Evolutionary conservation across 1,140 invertebrate genomes (phyloP).

Genomic region (Andrena cerasifolii): DNA sequence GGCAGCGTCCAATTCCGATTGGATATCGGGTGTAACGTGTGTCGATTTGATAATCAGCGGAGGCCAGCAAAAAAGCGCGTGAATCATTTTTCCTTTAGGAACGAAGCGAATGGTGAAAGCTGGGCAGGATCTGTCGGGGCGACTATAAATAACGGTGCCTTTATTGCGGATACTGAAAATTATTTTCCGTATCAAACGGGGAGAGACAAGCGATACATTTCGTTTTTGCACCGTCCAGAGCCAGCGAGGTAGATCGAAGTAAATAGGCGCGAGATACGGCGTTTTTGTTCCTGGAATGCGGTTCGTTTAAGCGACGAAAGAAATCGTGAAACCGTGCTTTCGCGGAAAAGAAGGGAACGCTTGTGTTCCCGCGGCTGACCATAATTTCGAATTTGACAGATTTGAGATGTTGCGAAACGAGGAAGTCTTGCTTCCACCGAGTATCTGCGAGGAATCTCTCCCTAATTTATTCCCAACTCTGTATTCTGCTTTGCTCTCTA

Average conservation of each 20-base stretch:
- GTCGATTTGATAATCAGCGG: neutral
- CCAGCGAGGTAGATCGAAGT: constrained; percentile 12
- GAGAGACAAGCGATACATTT: constrained; percentile 15
- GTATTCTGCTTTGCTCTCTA: too few species aligned
- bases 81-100: constrained; percentile 12
- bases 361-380: neutral
- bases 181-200: constrained; percentile 13
- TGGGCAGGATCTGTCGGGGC: neutral
- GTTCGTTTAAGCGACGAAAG: constrained; percentile 4
- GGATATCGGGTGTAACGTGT: neutral
- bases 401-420: too few species aligned
- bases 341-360: constrained; percentile 3
- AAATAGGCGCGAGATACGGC: constrained; percentile 10
- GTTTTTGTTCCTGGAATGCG: constrained; percentile 1
- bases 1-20: neutral
- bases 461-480: too few species aligned
- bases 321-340: constrained; percentile 24
- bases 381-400: neutral
- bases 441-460: too few species aligned
- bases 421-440: too few species aligned
- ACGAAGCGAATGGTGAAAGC: constrained; percentile 24
- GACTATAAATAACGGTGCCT: constrained; percentile 16
- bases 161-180: constrained; percentile 23
- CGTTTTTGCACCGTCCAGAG: constrained; percentile 2
- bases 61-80: constrained; percentile 11